A percentile compares a stretch with the other conserved stretches of the same genome.
These are phyloP conservation scores for Heliconius hewitsoni DNA, from an alignment of 1,140 invertebrate species.

Conservation along the genomic window DNA sequence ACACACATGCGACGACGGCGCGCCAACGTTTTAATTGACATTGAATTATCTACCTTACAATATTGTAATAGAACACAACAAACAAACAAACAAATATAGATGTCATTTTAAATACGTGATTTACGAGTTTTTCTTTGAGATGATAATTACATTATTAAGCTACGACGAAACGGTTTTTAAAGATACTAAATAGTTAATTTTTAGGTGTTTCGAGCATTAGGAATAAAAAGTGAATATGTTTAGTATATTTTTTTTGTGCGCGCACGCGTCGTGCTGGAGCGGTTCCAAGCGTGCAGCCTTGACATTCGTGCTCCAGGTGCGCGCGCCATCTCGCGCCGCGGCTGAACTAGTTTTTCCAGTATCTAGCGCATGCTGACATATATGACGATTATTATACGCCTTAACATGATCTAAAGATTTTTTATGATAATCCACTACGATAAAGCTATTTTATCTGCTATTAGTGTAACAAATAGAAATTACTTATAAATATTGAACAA, in stretches of 20 bases:
- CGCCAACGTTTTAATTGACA: constrained; percentile 74
- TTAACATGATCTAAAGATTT: constrained; percentile 12
- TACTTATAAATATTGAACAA: neutral
- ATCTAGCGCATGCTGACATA: constrained; percentile 47
- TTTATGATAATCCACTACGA: constrained; percentile 30
- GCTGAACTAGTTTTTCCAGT: constrained; percentile 68
- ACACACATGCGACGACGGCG: constrained; percentile 66
- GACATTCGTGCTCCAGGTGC: constrained; percentile 77
- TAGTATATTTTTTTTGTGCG: constrained; percentile 36
- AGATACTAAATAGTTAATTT: neutral
- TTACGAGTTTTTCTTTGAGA: neutral
- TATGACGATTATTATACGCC: constrained; percentile 27
- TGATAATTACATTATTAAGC: constrained; percentile 11
- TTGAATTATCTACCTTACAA: constrained; percentile 66
- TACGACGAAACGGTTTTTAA: neutral
- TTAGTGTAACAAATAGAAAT: neutral
- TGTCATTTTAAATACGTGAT: neutral
- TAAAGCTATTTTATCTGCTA: neutral
- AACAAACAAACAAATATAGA: constrained; percentile 30
- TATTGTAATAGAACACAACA: constrained; percentile 50
- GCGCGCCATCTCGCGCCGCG: constrained; percentile 56
- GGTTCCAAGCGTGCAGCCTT: constrained; percentile 75
- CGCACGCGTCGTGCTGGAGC: constrained; percentile 61
- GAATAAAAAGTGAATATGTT: constrained; percentile 20
- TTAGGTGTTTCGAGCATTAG: neutral